Conservation (phyloP, 1,140 invertebrate species). For the Marisa cornuarietis region DNA sequence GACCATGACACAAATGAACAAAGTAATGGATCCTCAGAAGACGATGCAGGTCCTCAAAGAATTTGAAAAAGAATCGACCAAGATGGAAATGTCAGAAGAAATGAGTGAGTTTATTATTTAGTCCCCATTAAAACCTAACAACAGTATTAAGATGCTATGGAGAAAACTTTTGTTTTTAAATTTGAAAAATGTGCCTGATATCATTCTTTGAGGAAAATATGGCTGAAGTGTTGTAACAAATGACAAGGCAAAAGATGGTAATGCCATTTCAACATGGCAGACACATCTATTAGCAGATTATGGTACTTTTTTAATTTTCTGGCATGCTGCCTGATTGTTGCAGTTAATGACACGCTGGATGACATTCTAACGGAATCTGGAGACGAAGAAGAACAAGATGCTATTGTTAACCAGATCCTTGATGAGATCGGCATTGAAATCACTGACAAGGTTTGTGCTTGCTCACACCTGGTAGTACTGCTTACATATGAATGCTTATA, state of each 20-base stretch:
- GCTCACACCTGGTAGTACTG: neutral
- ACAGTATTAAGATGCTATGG: neutral
- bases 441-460: conserved; percentile 78
- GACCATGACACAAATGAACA: conserved; percentile 89
- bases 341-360: conserved; percentile 90
- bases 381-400: conserved; percentile 89
- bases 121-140: neutral
- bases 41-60: conserved; percentile 83
- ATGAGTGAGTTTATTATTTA: conserved; percentile 76
- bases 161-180: neutral
- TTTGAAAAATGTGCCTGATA: neutral
- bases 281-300: no score
- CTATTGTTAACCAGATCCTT: conserved; percentile 86
- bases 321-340: conserved; percentile 51
- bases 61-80: conserved; percentile 83
- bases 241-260: no score
- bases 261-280: neutral
- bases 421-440: conserved; percentile 97
- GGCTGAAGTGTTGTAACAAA: neutral
- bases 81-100: conserved; percentile 95
- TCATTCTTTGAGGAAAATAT: neutral
- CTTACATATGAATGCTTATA: neutral
- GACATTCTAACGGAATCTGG: conserved; percentile 88
- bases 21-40: conserved; percentile 85
- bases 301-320: neutral